phyloP scores from a whole-genome alignment of 1,140 invertebrate species.

The Rhizoglyphus robini region DNA sequence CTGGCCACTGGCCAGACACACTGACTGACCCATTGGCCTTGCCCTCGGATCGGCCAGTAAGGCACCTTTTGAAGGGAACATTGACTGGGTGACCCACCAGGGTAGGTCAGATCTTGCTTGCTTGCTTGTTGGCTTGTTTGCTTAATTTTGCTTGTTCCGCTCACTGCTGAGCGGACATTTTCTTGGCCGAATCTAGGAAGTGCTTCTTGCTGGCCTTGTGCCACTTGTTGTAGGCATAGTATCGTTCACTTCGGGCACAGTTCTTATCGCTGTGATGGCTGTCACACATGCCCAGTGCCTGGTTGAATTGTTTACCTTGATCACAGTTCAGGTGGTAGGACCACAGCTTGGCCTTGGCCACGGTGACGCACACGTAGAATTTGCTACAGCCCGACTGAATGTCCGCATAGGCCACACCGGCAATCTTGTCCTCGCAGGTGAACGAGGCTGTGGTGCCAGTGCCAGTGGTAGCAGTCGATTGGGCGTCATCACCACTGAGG shows the following conservation, averaged over 20 bases:
- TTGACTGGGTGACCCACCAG: too few species aligned
- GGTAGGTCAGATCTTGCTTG: too few species aligned
- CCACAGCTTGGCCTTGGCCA: conserved; percentile 22
- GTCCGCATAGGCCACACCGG: conserved; percentile 28
- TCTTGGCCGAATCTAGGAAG: not conserved
- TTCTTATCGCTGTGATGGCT: not conserved
- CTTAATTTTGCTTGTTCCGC: not conserved
- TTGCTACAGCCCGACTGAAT: conserved; percentile 24
- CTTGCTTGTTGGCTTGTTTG: too few species aligned
- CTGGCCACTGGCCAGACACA: too few species aligned
- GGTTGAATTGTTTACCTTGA: conserved; percentile 24
- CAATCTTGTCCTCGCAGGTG: conserved; percentile 25
- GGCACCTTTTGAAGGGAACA: too few species aligned
- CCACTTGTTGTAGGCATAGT: conserved; percentile 16
- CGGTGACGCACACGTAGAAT: conserved; percentile 27
- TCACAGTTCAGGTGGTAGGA: conserved; percentile 25
- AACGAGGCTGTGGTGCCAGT: conserved; percentile 17
- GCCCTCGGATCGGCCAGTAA: too few species aligned
- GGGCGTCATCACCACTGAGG: not conserved
- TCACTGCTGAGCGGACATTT: not conserved
- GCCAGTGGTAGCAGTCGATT: not conserved
- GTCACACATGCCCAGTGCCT: conserved; percentile 22
- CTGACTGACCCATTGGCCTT: too few species aligned
- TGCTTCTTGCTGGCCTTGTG: not conserved
- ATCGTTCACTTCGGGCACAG: not conserved